Evolutionary conservation across 2,888 invertebrate genomes (phyloP).

Genomic region (Leptopterna dolabrata): DNA sequence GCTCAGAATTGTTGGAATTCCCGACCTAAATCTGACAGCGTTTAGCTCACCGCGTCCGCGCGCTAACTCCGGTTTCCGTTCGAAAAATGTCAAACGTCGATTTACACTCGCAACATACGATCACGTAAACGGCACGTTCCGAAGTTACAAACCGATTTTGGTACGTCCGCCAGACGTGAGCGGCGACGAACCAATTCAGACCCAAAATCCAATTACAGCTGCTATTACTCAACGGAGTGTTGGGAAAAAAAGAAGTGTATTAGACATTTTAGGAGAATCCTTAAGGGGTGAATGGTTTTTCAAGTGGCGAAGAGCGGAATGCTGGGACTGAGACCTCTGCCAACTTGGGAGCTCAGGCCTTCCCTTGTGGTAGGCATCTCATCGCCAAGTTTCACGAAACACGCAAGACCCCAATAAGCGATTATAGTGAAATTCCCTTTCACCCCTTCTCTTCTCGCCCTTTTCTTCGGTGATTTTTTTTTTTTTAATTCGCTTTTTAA

Average conservation of each 20-base stretch:
- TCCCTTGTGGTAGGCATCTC: conserved; percentile 3
- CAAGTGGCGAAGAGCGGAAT: background rate
- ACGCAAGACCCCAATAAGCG: background rate
- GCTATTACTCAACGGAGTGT: background rate
- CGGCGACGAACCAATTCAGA: background rate
- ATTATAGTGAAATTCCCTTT: background rate
- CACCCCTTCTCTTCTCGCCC: background rate
- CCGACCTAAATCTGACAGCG: no score
- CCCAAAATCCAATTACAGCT: background rate
- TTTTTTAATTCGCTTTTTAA: background rate
- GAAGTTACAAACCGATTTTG: background rate
- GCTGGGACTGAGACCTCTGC: background rate
- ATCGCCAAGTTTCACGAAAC: background rate
- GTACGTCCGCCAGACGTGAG: background rate
- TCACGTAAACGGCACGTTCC: background rate
- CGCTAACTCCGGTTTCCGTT: no score
- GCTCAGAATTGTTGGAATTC: no score
- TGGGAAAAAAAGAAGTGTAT: background rate
- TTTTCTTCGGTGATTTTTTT: background rate
- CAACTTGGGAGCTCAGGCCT: background rate
- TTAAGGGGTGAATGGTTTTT: background rate
- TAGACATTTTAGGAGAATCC: background rate
- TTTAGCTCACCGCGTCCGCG: no score
- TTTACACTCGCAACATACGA: no score
- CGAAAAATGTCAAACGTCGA: no score